Percentiles rank a stretch among this genome's conserved stretches.
Evolutionary conservation across 2,888 invertebrate genomes (phyloP).

Genomic region (Frankliniella intonsa): DNA sequence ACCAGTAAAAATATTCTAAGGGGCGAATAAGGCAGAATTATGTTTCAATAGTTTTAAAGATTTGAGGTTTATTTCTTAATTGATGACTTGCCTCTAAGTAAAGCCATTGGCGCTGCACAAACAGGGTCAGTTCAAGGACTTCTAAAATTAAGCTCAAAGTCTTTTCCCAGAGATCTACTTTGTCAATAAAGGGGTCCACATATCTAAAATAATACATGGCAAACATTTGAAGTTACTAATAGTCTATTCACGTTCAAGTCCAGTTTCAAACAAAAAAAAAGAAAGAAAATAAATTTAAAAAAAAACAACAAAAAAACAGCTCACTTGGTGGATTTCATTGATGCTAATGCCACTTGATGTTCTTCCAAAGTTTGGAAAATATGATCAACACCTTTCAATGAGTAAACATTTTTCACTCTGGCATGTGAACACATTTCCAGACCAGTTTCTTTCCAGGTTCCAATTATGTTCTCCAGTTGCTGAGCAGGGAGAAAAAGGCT

Average conservation of each 20-base stretch:
- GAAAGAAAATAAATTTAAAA: too few relatives aligned
- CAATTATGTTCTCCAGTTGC: conserved; percentile 65
- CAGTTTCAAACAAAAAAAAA: too few relatives aligned
- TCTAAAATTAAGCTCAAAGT: conserved; percentile 75
- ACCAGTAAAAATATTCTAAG: conserved; percentile 73
- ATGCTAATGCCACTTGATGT: conserved; percentile 74
- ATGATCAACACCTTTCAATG: conserved; percentile 71
- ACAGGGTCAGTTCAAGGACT: conserved; percentile 71
- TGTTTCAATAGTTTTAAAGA: not conserved
- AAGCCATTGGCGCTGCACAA: conserved; percentile 78
- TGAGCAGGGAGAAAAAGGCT: conserved; percentile 39
- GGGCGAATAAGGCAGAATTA: conserved; percentile 31
- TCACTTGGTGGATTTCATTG: conserved; percentile 76
- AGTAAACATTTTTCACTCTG: conserved; percentile 57
- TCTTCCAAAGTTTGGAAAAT: conserved; percentile 76
- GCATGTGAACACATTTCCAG: conserved; percentile 68
- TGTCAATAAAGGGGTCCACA: conserved; percentile 77
- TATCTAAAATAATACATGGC: conserved; percentile 45
- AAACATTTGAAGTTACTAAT: not conserved
- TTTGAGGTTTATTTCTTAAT: not conserved
- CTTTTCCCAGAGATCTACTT: conserved; percentile 84
- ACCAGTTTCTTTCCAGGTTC: conserved; percentile 66
- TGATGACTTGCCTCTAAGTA: conserved; percentile 62
- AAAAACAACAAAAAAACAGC: not conserved
- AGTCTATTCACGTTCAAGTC: conserved; percentile 25